Percentiles rank a stretch among this genome's conserved stretches.
Conservation (phyloP, 2,113 vertebrate genomes). For the Aplodontia rufa region DNA sequence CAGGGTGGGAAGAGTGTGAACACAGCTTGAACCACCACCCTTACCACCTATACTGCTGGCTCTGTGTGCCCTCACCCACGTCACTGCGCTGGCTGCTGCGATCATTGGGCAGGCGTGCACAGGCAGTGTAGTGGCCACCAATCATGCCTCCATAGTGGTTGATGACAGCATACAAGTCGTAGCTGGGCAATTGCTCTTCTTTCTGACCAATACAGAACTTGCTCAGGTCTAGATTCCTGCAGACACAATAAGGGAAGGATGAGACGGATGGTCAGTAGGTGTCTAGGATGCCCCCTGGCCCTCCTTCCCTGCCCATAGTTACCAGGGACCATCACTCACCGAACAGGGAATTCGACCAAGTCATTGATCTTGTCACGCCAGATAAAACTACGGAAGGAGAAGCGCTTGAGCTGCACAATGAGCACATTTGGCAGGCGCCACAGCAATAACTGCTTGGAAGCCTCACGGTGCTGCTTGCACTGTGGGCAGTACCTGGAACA, state of each 20-base stretch:
- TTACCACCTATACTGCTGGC: not conserved
- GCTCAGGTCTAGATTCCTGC: conserved; percentile 95
- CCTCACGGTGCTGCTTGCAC: conserved; percentile 97
- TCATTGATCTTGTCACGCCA: conserved; percentile 99
- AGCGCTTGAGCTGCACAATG: conserved; percentile 99
- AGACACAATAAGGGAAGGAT: not conserved
- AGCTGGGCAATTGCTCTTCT: conserved; percentile 95
- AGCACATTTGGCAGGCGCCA: conserved; percentile 97
- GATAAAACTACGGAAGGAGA: conserved; percentile 99
- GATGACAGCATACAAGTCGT: conserved; percentile 97
- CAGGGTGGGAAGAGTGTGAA: conserved; percentile 49
- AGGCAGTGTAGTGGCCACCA: conserved; percentile 98
- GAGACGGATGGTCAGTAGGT: not conserved
- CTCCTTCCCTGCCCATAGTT: not conserved
- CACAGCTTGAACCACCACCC: not conserved
- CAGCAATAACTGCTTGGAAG: conserved; percentile 96
- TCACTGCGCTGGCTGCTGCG: conserved; percentile 99
- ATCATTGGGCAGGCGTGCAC: conserved; percentile 94
- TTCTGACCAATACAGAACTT: conserved; percentile 99
- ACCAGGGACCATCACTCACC: conserved; percentile 82
- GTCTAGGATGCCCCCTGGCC: not conserved
- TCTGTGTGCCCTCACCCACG: conserved; percentile 89
- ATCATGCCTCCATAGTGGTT: conserved; percentile 99
- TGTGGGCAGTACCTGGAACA: conserved; percentile 94
- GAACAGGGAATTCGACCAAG: conserved; percentile 98